Evolutionary conservation across 2,797 vertebrate species (phyloP).

Genomic region (Hozukius guyotensis): DNA sequence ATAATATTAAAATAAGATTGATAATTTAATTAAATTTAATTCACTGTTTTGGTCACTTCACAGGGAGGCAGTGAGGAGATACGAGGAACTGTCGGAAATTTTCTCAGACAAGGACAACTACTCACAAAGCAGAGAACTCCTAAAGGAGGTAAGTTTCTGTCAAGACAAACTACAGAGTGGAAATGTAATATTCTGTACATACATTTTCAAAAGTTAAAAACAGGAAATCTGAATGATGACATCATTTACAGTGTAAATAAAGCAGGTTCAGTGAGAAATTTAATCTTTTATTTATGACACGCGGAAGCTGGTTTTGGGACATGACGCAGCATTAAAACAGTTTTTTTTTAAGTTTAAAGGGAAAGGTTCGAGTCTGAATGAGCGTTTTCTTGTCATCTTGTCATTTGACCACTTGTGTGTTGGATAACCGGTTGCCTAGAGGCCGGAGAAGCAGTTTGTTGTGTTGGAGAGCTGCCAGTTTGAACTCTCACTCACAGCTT

Average conservation of each 20-base stretch:
- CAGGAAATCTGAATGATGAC: not conserved
- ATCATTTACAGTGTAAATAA: not conserved
- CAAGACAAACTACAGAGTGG: not conserved
- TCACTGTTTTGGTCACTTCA: not conserved
- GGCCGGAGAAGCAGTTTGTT: not conserved
- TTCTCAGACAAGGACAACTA: conserved; percentile 95
- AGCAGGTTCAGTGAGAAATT: conserved; percentile 20
- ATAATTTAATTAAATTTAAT: not conserved
- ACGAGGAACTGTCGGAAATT: conserved; percentile 87
- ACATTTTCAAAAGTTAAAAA: not conserved
- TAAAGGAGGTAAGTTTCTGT: conserved; percentile 83
- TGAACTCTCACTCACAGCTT: not conserved
- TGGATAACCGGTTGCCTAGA: not conserved
- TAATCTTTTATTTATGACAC: not conserved
- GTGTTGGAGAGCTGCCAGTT: conserved; percentile 16
- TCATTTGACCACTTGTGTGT: not conserved
- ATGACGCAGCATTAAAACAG: not conserved
- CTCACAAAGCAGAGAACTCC: conserved; percentile 89
- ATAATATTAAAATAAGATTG: not conserved
- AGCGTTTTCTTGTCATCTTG: not conserved
- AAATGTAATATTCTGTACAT: not conserved
- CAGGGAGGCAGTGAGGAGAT: conserved; percentile 86
- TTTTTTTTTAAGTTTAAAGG: not conserved
- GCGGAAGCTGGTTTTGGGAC: not conserved
- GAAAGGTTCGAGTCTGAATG: not conserved